Percentiles rank a stretch among this genome's conserved stretches.
Conservation (phyloP, 2,113 vertebrate genomes). For the Dryoscopus gambensis region DNA sequence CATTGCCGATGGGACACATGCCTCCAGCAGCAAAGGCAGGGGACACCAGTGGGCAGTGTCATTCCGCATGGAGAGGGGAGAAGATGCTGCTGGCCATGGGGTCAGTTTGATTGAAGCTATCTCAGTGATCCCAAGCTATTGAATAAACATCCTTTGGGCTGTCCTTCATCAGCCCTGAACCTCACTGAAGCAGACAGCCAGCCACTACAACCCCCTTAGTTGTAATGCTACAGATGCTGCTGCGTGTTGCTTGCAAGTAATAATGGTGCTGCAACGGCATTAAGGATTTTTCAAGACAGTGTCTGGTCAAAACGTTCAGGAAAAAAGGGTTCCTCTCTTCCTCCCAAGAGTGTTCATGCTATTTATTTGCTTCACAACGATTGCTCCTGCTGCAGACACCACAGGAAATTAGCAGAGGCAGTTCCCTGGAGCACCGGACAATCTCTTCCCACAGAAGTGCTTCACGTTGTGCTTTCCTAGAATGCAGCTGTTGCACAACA, state of each 20-base stretch:
- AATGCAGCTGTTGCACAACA: not conserved
- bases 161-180: not conserved
- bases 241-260: accelerated
- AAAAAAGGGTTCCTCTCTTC: not conserved
- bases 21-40: not conserved
- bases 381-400: not conserved
- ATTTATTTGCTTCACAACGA: not conserved
- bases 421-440: not conserved
- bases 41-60: accelerated
- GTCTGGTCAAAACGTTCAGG: not conserved
- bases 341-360: not conserved
- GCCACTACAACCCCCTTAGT: not conserved
- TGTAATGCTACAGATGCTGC: not conserved
- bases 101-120: not conserved
- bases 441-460: not conserved
- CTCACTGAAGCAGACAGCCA: not conserved
- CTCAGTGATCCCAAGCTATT: not conserved
- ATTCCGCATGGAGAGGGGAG: not conserved
- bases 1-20: accelerated
- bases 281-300: not conserved
- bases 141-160: not conserved
- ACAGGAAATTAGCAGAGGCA: not conserved
- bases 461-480: not conserved
- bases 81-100: not conserved
- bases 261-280: not conserved